Evolutionary conservation across 2,113 vertebrate genomes (phyloP).

Genomic region (Albula goreensis): DNA sequence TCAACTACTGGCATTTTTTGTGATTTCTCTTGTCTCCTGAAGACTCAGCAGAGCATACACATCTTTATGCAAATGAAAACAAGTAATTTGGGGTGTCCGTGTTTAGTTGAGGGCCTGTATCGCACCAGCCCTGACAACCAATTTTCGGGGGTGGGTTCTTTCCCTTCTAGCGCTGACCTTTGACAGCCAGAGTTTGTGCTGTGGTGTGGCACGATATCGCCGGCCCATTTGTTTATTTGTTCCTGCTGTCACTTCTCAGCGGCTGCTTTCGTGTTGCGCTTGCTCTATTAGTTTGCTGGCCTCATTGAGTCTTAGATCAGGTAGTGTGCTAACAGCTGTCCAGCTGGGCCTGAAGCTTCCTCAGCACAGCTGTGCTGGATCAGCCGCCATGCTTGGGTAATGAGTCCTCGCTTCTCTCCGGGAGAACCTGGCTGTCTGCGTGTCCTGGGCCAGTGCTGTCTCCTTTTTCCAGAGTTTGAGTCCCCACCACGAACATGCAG

Average conservation of each 20-base stretch:
- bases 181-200: neutral
- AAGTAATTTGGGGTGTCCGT: neutral
- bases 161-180: neutral
- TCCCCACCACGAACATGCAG: slow-evolving; percentile 45
- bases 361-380: slow-evolving; percentile 73
- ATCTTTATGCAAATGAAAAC: neutral
- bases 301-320: slow-evolving; percentile 74
- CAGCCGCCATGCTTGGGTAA: slow-evolving; percentile 72
- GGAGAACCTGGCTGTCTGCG: slow-evolving; percentile 65
- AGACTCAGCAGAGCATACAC: neutral
- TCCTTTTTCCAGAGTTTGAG: slow-evolving; percentile 57
- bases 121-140: neutral
- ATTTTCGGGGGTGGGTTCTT: neutral
- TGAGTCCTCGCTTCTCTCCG: slow-evolving; percentile 72
- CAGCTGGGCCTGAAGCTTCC: slow-evolving; percentile 73
- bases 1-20: neutral
- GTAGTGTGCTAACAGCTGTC: slow-evolving; percentile 75
- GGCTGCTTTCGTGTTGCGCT: slow-evolving; percentile 44
- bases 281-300: slow-evolving; percentile 59
- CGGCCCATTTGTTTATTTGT: neutral
- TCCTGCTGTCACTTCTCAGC: neutral
- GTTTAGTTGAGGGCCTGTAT: neutral
- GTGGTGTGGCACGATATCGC: neutral
- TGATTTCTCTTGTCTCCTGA: neutral
- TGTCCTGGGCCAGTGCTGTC: slow-evolving; percentile 67